phyloP scores from a whole-genome alignment of 2,113 vertebrate species.

The Lycocorax pyrrhopterus region DNA sequence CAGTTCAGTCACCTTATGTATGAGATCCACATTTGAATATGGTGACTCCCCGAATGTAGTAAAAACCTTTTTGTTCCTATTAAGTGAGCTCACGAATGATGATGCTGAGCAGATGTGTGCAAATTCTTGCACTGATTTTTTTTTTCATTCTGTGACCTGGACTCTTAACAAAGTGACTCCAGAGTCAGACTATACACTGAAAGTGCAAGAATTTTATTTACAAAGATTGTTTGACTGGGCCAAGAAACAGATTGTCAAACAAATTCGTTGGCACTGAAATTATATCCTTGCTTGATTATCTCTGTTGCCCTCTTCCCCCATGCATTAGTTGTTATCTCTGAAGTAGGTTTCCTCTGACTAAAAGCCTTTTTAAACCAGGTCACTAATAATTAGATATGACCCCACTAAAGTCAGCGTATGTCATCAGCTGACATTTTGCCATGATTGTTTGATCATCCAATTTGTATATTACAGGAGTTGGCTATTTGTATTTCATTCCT shows the following conservation, averaged over 20 bases:
- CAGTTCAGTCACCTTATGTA: neutral
- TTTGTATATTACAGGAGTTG: slow-evolving; percentile 29
- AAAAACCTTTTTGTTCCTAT: neutral
- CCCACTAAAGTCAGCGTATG: neutral
- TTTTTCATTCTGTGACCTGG: neutral
- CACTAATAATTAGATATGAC: slow-evolving; percentile 35
- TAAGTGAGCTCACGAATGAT: neutral
- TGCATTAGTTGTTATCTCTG: slow-evolving; percentile 33
- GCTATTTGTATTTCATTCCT: slow-evolving; percentile 35
- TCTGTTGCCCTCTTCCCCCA: neutral
- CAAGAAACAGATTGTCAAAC: slow-evolving; percentile 38
- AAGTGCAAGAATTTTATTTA: slow-evolving; percentile 1
- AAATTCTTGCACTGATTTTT: neutral
- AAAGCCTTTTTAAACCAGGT: slow-evolving; percentile 11
- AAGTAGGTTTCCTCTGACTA: neutral
- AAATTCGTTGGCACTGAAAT: slow-evolving; percentile 17
- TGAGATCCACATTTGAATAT: neutral
- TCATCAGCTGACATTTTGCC: slow-evolving; percentile 40
- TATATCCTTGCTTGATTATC: neutral
- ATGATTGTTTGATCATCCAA: slow-evolving; percentile 34
- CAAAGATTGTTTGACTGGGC: neutral
- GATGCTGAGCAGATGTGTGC: neutral
- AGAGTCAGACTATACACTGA: neutral
- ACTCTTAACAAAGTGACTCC: neutral
- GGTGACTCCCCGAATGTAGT: neutral